Base-by-base conservation (phyloP, 2,113 vertebrate species). In the Puma concolor region DNA sequence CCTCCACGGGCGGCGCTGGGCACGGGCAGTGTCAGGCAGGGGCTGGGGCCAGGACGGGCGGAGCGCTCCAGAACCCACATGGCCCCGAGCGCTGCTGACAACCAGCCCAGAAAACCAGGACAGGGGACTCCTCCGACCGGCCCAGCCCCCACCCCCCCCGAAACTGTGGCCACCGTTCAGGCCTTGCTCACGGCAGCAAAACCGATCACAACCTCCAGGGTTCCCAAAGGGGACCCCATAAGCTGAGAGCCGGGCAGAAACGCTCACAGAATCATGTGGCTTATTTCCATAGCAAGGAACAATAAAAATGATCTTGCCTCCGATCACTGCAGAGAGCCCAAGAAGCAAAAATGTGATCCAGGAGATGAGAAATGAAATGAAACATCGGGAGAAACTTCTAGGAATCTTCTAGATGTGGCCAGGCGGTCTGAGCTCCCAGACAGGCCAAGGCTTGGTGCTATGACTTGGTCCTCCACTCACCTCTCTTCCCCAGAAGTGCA, bases 301-400 rank as follows among this genome's bases (percentile, higher is more conserved):
- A 19, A 10, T 4, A 27, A 27, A 60, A 52, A 8, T 29, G 4
- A n/a, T 71, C 98, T 98, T 97, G 98, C 97, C 97, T 98, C 80
- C 7, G 48, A 38, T 94, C 64, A 2, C 76, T 0, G 36, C 94
- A 84, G 92, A 79, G 36, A 4, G 60, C 84, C 92, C 95, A 92
- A 4, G 95, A 54, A 36, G 92, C 91, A 91, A 97, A 81, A 41
- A 97, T 3, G 5, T n/a, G 41, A 17, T 54, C 94, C 97, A 94
- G 86, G 97, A 98, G 96, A 66, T 88, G 97, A 66, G 82, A 88
- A 33, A 92, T 15, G 25, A 84, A 77, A 54, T 5, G 50, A 85
- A 92, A 96, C 97, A 63, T 96, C 0, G 0, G 38, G 86, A 57
- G 67, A 29, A 27, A 14, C 19, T n/a, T 41, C 66, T 2, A 71